Evolutionary conservation across 2,888 invertebrate species (phyloP).

Genomic region (Epinotia ramella): DNA sequence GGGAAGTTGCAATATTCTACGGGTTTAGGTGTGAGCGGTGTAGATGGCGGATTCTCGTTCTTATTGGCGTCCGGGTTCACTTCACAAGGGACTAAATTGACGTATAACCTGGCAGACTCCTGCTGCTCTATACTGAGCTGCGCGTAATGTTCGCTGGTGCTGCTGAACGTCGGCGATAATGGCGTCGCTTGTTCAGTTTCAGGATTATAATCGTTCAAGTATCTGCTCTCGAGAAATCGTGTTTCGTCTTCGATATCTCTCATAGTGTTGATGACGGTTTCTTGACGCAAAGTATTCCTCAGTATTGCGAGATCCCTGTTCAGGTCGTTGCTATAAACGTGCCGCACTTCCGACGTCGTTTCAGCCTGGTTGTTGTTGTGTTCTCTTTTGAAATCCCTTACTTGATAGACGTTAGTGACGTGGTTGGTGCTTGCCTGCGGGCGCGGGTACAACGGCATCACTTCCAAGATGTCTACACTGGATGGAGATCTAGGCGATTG

Average conservation of each 20-base stretch:
- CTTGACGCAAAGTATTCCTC: slow-evolving; percentile 70
- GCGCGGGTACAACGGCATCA: slow-evolving; percentile 81
- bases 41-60: slow-evolving; percentile 65
- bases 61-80: slow-evolving; percentile 58
- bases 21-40: slow-evolving; percentile 74
- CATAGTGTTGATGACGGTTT: slow-evolving; percentile 69
- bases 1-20: slow-evolving; percentile 75
- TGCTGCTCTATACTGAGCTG: slow-evolving; percentile 75
- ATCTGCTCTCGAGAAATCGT: slow-evolving; percentile 68
- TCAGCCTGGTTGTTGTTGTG: slow-evolving; percentile 80
- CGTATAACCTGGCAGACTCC: slow-evolving; percentile 72
- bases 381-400: slow-evolving; percentile 83
- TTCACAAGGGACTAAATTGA: slow-evolving; percentile 75
- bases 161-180: slow-evolving; percentile 77
- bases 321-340: slow-evolving; percentile 78
- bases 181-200: slow-evolving; percentile 55
- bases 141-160: slow-evolving; percentile 80
- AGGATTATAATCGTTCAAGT: slow-evolving; percentile 62
- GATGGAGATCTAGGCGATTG: slow-evolving; percentile 82
- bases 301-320: slow-evolving; percentile 76
- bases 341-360: slow-evolving; percentile 59
- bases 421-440: slow-evolving; percentile 69
- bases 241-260: slow-evolving; percentile 78
- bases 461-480: slow-evolving; percentile 83
- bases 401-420: slow-evolving; percentile 84